Evolutionary conservation across 2,888 invertebrate species (phyloP), one percentile per base, ranked within the genome.

Genomic region (Furcula furcula): DNA sequence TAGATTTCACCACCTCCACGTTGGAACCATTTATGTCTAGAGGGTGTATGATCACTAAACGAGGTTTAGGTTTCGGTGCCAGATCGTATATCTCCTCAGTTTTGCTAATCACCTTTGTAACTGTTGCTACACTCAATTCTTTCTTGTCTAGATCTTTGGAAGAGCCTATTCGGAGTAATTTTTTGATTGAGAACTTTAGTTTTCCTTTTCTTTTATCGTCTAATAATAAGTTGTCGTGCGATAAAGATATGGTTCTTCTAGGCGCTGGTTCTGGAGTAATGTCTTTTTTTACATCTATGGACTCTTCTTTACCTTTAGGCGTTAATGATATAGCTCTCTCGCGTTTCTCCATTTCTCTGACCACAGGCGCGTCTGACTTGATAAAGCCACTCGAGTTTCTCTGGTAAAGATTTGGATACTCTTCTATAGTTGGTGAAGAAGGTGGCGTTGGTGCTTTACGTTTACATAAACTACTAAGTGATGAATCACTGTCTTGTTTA

Each of bases 41-140:
- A 7, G 97, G 97, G 89, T 97, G 97, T 44, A 97, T 95, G 53
- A 97, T 97, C 40, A 96, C 95, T 13, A 96, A 87, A 9, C 95
- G 91, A 2, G 94, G 94, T 63, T 94, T 94, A 4, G 92, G 91
- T 59, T 91, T 91, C 4, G 91, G 91, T 11, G 90, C 89, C 29
- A 89, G 76, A 25, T 91, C 90, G 36, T 80, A 85, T 18, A 90
- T 83, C 41, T 92, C 91, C 45, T 92, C 91, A 29, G 69, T 64
- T 62, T 89, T 91, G 27, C 78, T 76, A 0, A 91, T 87, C 25
- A 90, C 76, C 42, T 91, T 91, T 7, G 80, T 60, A 3, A 82
- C 69, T 21, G 79, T 61, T 7, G 83, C 69, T 0, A 89, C 72
- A 31, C 75, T 81, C 1, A 86, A 47, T 38, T 86, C 89, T 36